Base-by-base conservation (phyloP, 2,888 invertebrate species). In the Theretra japonica region DNA sequence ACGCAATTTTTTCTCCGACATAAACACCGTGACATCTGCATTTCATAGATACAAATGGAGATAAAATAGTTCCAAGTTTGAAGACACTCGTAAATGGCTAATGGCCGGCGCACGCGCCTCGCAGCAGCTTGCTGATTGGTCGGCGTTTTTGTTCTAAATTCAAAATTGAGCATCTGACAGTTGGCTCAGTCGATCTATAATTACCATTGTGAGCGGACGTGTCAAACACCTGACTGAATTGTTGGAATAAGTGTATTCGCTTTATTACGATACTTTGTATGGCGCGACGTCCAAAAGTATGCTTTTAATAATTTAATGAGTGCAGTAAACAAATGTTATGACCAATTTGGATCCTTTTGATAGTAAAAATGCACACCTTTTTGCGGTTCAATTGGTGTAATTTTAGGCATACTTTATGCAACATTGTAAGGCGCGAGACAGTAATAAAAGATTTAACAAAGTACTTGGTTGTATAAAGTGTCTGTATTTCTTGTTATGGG, bases 91-190 rank as follows among this genome's bases (percentile, higher is more conserved):
- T 72, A 58, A 59, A 53, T 50, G 57, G 59, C 33, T 21, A 60
- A 70, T 70, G 59, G 80, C 81, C 77, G 80, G 76, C 82, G 90
- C 92, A 91, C 92, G 92, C 88, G 92, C 88, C 82, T 76, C 73
- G 78, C 86, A 84, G 80, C 89, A 90, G 90, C 85, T 79, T 80
- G 85, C 80, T 83, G 84, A 88, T 90, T 88, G 88, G 87, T 81
- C 75, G 75, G 76, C 76, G 78, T 88, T 89, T 90, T 88, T 88
- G 82, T 90, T 88, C 86, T 77, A 83, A 83, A 85, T 90, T 88
- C 84, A 86, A 90, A 90, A 85, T 82, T 65, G 48, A 65, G 41
- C 82, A 80, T 81, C 81, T 78, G 75, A 77, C 79, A 76, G 73
- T 77, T 75, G 76, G 78, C 72, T 76, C 84, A 85, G 81, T 84